A percentile compares a stretch with the other conserved stretches of the same genome.
phyloP scores from a whole-genome alignment of 37 sponge, comb jelly and placozoan genomes.

The Mnemiopsis leidyi region DNA sequence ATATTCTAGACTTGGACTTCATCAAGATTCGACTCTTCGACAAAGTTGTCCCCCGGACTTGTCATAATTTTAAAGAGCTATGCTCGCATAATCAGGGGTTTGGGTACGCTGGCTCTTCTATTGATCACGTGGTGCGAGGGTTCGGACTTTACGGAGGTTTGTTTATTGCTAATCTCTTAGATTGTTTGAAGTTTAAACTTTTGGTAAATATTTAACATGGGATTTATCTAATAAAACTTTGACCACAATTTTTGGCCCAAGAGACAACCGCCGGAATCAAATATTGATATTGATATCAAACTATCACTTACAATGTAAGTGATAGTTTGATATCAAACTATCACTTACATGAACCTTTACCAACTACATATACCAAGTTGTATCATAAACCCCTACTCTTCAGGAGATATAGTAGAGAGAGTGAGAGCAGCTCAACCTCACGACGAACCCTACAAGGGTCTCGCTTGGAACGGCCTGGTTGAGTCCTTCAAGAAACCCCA shows the following conservation, averaged over 20 bases:
- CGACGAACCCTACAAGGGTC: neutral
- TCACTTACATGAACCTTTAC: too few species aligned
- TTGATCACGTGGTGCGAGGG: constrained; percentile 51
- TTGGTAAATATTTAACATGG: too few species aligned
- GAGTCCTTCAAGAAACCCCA: constrained; percentile 1
- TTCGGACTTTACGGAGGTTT: constrained; percentile 51
- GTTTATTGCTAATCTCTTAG: too few species aligned
- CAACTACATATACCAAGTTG: too few species aligned
- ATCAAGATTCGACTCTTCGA: constrained; percentile 36
- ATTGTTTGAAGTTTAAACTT: too few species aligned
- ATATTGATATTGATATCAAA: too few species aligned
- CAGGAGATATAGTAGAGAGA: constrained; percentile 15
- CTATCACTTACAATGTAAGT: too few species aligned
- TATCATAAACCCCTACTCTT: neutral
- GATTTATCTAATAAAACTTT: too few species aligned
- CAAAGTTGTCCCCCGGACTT: neutral
- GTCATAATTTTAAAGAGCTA: neutral
- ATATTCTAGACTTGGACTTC: neutral
- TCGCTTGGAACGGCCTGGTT: neutral
- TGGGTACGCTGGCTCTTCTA: neutral
- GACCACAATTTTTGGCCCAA: too few species aligned
- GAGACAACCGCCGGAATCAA: too few species aligned
- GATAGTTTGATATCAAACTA: too few species aligned
- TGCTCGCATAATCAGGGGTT: neutral
- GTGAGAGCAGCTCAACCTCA: neutral